Base-by-base conservation (phyloP, 2,888 invertebrate species). In the Tetramorium bicarinatum region DNA sequence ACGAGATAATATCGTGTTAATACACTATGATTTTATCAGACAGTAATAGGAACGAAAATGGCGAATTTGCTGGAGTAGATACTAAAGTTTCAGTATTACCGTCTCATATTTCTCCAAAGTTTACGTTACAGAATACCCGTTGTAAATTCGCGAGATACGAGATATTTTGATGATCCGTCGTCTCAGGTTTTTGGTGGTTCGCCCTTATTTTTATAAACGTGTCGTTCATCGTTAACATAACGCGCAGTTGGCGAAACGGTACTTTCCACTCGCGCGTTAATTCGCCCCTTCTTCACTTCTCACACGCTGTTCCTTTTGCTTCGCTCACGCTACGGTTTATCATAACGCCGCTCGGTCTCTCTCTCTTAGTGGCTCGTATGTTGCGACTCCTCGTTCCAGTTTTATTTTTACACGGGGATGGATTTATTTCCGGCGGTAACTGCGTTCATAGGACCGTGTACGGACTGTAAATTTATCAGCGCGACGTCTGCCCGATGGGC, bases 381-480 rank as follows among this genome's bases (percentile, higher is more conserved):
- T 64, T 61, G 74, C 67, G 38, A 62, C 85, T 74, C 62, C 61
- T 84, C 82, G 88, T 79, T 84, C 86, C 71, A 88, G 88, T 88
- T 88, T 88, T 88, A 88, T 88, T 88, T 83, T 84, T 83, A 84
- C 81, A 69, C 69, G 69, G 56, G 47, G 81, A 82, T 84, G 82
- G 84, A 87, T 85, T 84, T 87, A 86, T 86, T 87, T 87, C 85
- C 76, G 75, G 64, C 76, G 59, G 71, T 87, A 85, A 81, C 83
- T 54, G 82, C 76, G 64, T 59, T 74, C 77, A 47, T 77, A 76
- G 47, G 44, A 77, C 54, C 61, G 67, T 52, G 80, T 74, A 62
- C 80, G 74, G 77, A 79, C 81, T 81, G 66, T 72, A 83, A 85
- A 83, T 83, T 85, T 87, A 85, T 83, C 82, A 66, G 29, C 69